These are phyloP conservation scores for Oncorhynchus kisutch DNA, from an alignment of 2,113 vertebrate species.

Conservation along the genomic window DNA sequence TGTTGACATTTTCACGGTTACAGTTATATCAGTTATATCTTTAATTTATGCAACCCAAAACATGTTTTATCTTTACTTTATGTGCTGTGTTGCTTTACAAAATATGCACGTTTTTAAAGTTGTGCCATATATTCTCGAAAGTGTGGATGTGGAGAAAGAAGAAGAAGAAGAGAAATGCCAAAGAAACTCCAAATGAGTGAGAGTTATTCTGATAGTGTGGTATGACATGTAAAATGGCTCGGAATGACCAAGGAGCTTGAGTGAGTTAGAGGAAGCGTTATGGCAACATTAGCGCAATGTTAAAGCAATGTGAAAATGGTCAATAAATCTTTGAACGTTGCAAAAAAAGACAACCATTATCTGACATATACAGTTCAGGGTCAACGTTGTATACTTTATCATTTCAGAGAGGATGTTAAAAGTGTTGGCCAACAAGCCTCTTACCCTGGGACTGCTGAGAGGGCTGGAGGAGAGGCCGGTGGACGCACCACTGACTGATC, in stretches of 20 bases:
- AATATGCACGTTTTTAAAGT: slow-evolving; percentile 16
- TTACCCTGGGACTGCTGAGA: slow-evolving; percentile 91
- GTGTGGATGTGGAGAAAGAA: slow-evolving; percentile 37
- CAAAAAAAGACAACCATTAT: no score
- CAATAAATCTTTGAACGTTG: neutral
- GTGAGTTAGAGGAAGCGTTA: neutral
- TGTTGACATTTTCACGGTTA: neutral
- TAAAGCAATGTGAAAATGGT: no score
- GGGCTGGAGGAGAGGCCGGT: slow-evolving; percentile 90
- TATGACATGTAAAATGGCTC: slow-evolving; percentile 27
- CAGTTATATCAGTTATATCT: neutral
- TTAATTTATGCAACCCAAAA: neutral
- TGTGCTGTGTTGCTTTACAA: neutral
- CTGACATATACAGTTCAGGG: no score
- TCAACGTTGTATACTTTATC: no score
- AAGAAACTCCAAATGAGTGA: slow-evolving; percentile 27
- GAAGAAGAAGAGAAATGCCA: slow-evolving; percentile 34
- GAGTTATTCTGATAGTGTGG: slow-evolving; percentile 14
- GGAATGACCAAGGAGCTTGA: slow-evolving; percentile 21
- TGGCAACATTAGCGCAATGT: neutral
- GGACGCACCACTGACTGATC: slow-evolving; percentile 89
- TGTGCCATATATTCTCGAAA: slow-evolving; percentile 24
- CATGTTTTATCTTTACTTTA: neutral
- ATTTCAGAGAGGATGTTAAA: neutral
- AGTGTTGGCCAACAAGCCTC: slow-evolving; percentile 42